These are phyloP conservation scores for Lasioglossum figueresi DNA, from an alignment of 2,888 invertebrate genomes.

Conservation along the genomic window DNA sequence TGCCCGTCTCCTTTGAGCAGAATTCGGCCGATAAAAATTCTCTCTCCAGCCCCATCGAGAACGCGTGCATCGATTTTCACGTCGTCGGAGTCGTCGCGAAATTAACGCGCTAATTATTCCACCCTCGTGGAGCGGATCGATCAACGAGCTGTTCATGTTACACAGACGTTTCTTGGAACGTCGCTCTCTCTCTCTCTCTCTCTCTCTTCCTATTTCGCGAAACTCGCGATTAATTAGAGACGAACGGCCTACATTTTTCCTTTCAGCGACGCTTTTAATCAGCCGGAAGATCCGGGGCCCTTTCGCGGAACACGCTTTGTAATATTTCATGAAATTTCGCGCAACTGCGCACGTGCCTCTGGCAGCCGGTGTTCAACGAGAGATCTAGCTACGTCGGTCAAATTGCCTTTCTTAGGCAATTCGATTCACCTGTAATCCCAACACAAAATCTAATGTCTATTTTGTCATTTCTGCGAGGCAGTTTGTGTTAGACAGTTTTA, in stretches of 20 bases:
- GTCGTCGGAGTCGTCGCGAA: not conserved
- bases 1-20: not conserved
- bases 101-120: not conserved
- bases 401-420: not conserved
- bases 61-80: not conserved
- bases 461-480: not conserved
- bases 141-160: slow-evolving; percentile 19
- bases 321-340: slow-evolving; percentile 42
- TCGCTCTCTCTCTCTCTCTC: slow-evolving; percentile 22
- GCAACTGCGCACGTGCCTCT: not conserved
- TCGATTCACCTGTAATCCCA: no score
- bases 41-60: not conserved
- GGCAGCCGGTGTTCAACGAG: not conserved
- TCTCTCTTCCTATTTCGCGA: not conserved
- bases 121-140: slow-evolving; percentile 32
- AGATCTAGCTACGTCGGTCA: not conserved
- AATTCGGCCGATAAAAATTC: slow-evolving; percentile 3
- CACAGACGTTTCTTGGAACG: not conserved
- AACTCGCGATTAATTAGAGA: slow-evolving; percentile 61
- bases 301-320: not conserved
- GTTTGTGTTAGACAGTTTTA: not conserved
- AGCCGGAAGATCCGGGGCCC: slow-evolving; percentile 40
- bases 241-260: slow-evolving; percentile 48
- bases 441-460: not conserved
- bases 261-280: slow-evolving; percentile 55